These are phyloP conservation scores for Aphrocallistes beatrix DNA, from an alignment of 37 sponge, comb jelly and placozoan species.

Conservation along the genomic window DNA sequence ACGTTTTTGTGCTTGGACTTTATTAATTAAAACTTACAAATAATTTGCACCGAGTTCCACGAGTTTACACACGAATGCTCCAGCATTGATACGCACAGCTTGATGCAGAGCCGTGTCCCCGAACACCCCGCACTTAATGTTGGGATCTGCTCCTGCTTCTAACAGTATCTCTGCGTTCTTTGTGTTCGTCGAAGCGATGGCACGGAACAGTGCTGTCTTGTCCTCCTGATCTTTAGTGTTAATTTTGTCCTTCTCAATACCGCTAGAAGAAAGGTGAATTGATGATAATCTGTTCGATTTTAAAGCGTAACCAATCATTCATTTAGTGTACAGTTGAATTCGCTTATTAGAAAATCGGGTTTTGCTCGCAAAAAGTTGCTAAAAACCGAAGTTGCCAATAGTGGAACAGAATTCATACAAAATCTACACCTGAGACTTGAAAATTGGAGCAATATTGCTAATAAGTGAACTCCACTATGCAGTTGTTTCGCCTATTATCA, in stretches of 20 bases:
- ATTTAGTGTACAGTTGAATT: too few species aligned
- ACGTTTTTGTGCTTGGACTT: too few species aligned
- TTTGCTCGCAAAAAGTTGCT: too few species aligned
- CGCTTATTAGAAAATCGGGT: too few species aligned
- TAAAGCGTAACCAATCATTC: too few species aligned
- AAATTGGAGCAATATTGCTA: too few species aligned
- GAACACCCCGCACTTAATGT: background rate
- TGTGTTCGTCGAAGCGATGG: constrained; percentile 29
- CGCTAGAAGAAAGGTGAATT: background rate
- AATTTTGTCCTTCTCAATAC: background rate
- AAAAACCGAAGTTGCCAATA: too few species aligned
- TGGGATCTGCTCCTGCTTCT: constrained; percentile 26
- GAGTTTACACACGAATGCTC: background rate
- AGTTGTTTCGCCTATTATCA: too few species aligned
- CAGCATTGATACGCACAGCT: constrained; percentile 18
- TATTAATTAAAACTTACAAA: too few species aligned
- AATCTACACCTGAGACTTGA: too few species aligned
- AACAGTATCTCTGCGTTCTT: constrained; percentile 29
- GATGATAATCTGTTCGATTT: too few species aligned
- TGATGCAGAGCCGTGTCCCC: background rate
- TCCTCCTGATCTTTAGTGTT: constrained; percentile 32
- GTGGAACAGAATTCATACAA: background rate
- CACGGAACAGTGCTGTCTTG: constrained; percentile 45
- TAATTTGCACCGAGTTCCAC: background rate
- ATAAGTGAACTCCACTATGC: too few species aligned